Percentiles rank a stretch among this genome's conserved stretches.
These are phyloP conservation scores for Lithobius niger DNA, from an alignment of 1,140 invertebrate genomes.

Conservation along the genomic window DNA sequence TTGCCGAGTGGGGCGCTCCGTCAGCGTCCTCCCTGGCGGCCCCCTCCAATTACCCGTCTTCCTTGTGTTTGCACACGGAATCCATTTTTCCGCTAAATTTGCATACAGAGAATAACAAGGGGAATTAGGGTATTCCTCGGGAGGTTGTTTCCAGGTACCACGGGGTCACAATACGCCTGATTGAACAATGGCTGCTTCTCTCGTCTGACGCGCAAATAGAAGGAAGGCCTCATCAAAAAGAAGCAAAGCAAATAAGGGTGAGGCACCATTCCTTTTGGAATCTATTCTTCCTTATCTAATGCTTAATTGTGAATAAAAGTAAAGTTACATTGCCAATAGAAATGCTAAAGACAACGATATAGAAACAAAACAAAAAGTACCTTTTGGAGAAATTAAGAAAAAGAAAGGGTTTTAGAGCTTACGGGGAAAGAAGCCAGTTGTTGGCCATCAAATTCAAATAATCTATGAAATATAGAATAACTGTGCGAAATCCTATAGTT, in stretches of 20 bases:
- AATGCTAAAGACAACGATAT: no score
- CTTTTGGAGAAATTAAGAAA: no score
- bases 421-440: no score
- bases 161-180: neutral
- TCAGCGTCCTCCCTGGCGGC: neutral
- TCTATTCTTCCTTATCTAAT: neutral
- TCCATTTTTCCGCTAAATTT: constrained; percentile 7
- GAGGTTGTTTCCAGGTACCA: neutral
- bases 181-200: no score
- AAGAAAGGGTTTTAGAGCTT: no score
- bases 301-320: neutral
- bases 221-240: neutral
- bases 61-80: neutral
- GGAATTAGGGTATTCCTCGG: neutral
- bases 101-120: constrained; percentile 5
- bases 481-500: no score
- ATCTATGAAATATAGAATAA: no score
- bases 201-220: no score
- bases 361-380: no score
- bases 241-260: neutral
- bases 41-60: neutral
- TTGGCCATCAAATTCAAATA: no score
- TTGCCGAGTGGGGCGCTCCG: neutral
- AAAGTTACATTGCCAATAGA: no score
- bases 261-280: neutral